A percentile compares a stretch with the other conserved stretches of the same genome.
These are phyloP conservation scores for Melanerpes aurifrons DNA, from an alignment of 2,113 vertebrate species.

Conservation along the genomic window DNA sequence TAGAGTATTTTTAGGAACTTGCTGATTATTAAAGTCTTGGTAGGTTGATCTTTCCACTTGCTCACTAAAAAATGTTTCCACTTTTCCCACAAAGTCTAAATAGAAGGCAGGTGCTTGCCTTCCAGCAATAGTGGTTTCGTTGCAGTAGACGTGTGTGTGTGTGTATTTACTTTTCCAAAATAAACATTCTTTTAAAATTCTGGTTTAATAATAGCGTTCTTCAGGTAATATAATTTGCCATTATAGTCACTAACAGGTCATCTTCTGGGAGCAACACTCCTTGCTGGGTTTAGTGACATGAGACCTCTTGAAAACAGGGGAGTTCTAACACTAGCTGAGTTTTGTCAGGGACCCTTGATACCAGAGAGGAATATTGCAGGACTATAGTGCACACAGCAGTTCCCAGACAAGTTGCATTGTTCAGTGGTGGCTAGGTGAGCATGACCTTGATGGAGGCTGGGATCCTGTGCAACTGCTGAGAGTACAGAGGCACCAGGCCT, in stretches of 20 bases:
- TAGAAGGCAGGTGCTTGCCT: neutral
- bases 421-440: fast-evolving
- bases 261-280: neutral
- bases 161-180: neutral
- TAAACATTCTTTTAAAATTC: neutral
- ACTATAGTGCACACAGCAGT: fast-evolving
- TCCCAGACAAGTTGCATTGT: neutral
- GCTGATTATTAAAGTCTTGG: neutral
- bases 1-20: neutral
- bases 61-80: neutral
- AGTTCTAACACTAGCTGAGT: neutral
- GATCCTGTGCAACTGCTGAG: neutral
- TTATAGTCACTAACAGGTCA: neutral
- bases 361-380: neutral
- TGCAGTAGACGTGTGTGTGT: neutral
- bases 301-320: neutral
- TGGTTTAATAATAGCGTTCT: neutral
- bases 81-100: neutral
- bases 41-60: neutral
- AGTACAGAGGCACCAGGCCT: neutral
- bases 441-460: neutral
- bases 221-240: neutral
- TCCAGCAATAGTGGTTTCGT: neutral
- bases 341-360: neutral
- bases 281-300: neutral